Evolutionary conservation across 92 coral and sea anemone species (phyloP), one percentile per base, ranked within the genome.

Genomic region (Actinernus sp.): DNA sequence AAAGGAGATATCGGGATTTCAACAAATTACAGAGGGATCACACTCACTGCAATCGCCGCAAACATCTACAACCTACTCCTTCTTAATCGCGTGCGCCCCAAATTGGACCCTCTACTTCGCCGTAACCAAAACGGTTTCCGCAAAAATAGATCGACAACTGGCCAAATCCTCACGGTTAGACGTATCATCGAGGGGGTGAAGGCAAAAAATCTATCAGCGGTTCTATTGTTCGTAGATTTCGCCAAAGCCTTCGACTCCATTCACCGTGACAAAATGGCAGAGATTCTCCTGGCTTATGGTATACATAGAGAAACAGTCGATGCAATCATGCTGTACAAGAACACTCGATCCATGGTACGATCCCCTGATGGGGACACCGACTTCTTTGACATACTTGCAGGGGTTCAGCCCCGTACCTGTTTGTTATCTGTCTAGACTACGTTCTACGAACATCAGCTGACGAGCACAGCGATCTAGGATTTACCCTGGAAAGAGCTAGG

Each of bases 171-270:
- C 10, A 29, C 68, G 43, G 38, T 76, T 22, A 30, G 61, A 12
- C 50, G 39, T 23, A 54, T 63, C 51, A 63, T 76, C 0, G 74
- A 75, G 26, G 74, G 40, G 39, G 49, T 55, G 68, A 24, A 49
- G 31, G 31, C 3, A 38, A 30, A 27, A 26, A 52, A 36, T 11
- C 41, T 34, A 34, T 14, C 41, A 34, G 41, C 41, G 14, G 14
- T 14, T 14, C 41, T 34, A 6, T 6, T 34, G 41, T 34, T 34
- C n/a, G 41, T 56, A 7, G 81, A 81, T 17, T 71, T 81, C 58
- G 27, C 34, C 19, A 81, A 81, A 47, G 76, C 76, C 1, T 81
- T 82, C 19, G 66, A 82, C 25, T 82, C 82, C 48, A 65, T 82
- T 16, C 48, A 65, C 24, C 52, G 88, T 3, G 62, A 26, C 8